Percentiles rank a stretch among this genome's conserved stretches.
phyloP scores from a whole-genome alignment of 2,113 vertebrate genomes.

The Thinocorus orbignyianus region DNA sequence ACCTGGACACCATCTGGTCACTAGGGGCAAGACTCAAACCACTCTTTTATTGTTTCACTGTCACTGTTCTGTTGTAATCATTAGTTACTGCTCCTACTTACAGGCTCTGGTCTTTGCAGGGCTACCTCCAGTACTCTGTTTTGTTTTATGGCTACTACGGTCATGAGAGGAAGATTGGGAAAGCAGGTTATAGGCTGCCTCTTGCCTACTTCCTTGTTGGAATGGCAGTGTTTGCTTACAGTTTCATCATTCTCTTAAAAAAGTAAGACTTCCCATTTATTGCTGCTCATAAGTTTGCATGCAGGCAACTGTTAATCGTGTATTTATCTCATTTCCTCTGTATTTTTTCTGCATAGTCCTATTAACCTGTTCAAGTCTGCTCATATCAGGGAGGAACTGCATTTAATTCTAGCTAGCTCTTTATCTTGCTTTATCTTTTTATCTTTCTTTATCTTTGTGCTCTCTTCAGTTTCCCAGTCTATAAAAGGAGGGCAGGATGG shows the following conservation, averaged over 20 bases:
- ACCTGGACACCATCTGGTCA: constrained; percentile 98
- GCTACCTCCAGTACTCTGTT: constrained; percentile 96
- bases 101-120: constrained; percentile 72
- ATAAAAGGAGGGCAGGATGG: neutral
- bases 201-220: constrained; percentile 97
- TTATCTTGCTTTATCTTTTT: neutral
- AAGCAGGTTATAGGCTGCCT: constrained; percentile 90
- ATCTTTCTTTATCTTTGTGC: neutral
- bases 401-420: neutral
- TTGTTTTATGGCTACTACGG: constrained; percentile 97
- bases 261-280: constrained; percentile 78
- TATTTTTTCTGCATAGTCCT: neutral
- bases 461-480: neutral
- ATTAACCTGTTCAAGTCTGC: neutral
- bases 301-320: neutral
- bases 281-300: neutral
- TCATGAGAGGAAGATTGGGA: constrained; percentile 88
- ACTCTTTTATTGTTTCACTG: neutral
- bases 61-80: accelerated
- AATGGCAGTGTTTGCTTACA: constrained; percentile 97
- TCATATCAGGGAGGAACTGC: neutral
- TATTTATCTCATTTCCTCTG: neutral
- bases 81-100: neutral
- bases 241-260: constrained; percentile 95
- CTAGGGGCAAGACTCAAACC: constrained; percentile 85